These are phyloP conservation scores for Otis tarda DNA, from an alignment of 2,113 vertebrate species.

Conservation along the genomic window DNA sequence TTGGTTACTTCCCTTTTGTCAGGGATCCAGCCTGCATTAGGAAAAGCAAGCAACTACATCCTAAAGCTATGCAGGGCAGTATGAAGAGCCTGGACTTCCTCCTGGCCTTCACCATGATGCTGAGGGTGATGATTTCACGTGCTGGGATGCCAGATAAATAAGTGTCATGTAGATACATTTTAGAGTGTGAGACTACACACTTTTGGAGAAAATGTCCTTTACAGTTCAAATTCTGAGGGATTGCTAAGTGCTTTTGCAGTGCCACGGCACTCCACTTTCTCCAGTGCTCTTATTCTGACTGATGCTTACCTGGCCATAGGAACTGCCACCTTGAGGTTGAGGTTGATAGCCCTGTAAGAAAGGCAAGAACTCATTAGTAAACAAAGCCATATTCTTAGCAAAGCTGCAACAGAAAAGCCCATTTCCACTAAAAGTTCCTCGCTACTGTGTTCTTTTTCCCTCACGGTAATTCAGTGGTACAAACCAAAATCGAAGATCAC, in stretches of 20 bases:
- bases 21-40: background rate
- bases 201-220: background rate
- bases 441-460: no score
- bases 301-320: background rate
- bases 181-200: background rate
- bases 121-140: no score
- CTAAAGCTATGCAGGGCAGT: background rate
- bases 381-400: background rate
- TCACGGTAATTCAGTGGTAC: background rate
- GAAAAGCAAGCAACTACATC: background rate
- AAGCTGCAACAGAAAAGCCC: background rate
- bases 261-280: background rate
- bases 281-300: background rate
- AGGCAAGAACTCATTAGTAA: background rate
- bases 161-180: accelerated
- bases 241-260: background rate
- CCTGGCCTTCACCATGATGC: background rate
- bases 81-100: background rate
- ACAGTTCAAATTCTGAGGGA: background rate
- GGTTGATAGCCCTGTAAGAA: background rate
- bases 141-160: background rate
- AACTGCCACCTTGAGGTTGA: background rate
- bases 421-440: no score
- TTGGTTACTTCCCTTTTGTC: background rate
- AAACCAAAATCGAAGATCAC: background rate